Evolutionary conservation across 1,140 invertebrate genomes (phyloP), one percentile per base, ranked within the genome.

Genomic region (Lineus longissimus): DNA sequence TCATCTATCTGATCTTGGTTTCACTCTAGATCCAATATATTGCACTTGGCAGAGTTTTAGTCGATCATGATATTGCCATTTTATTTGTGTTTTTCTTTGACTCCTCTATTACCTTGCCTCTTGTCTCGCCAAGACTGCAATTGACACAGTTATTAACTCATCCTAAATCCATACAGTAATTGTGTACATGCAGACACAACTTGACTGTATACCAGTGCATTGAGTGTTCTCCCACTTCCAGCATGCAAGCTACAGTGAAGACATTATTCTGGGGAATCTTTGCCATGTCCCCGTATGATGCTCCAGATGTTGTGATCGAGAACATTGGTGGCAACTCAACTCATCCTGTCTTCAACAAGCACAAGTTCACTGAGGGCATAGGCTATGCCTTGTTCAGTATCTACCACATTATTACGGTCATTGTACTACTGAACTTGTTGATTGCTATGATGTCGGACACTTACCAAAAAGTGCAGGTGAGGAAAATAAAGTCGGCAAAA

Each of bases 361-460:
- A 78, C 58, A 70, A 70, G n/a, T 76, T 79, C 31, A 77, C 76
- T 15, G 70, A 77, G 60, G 72, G 72, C 29, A 73, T 77, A 2
- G 77, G 77, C 6, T 75, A 85, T 67, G 73, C 83, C 77, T 89
- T 95, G 66, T 97, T 97, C 83, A 94, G 93, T 69, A 88, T 93
- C 75, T 98, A 98, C 88, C 92, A 97, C 87, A 88, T 97, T 86
- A 92, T 97, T 78, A 94, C 93, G 69, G 91, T 97, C 72, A 92
- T 98, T 81, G 95, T 98, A 71, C 87, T 98, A 70, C 94, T 98
- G 85, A 98, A 97, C 86, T 89, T 98, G 82, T 89, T 98, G 72
- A 98, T 98, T 88, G 96, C 96, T 84, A 98, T 98, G 96, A 98
- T 98, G 95, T 94, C 93, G 78, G 93, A 97, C 85, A 98, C 96